Base-by-base conservation (phyloP, 1,140 invertebrate species). In the Bursaphelenchus mucronatus region DNA sequence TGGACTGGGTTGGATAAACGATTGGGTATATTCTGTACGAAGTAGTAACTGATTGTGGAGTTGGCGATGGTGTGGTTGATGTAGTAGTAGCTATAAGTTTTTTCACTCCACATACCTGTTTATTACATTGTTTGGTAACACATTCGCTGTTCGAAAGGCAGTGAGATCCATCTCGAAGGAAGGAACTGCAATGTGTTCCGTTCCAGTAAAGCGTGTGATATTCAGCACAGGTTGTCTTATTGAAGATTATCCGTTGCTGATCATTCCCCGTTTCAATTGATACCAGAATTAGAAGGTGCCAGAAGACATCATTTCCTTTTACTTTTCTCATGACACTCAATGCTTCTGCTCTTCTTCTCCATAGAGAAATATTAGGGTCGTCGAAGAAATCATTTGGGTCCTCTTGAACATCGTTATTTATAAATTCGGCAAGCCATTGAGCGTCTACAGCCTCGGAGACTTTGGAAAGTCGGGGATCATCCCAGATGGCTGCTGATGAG, bases 241-340 rank as follows among this genome's bases (percentile, higher is more conserved):
- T 30, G 30, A 30, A 3, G 30, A 30, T 30, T 30, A 30, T 30
- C 30, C 30, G 30, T 17, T 30, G 15, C 41, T 63, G 61, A 62
- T 63, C 61, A 21, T 54, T 6, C 17, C 61, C 63, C 13, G 13
- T 64, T 56, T 64, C 61, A 56, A 66, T 67, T 4, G 63, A 44
- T 13, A 66, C 63, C 62, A 67, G 43, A 62, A 67, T 19, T 11
- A 64, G 8, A 6, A 66, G 40, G 8, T 64, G 63, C 64, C 61
- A 64, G 52, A 64, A 66, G 15, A 57, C 53, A 17, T 57, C 15
- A 44, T 17, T 65, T 62, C 63, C 63, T 30, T 17, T 13, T 58
- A 65, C 11, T 8, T 45, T 17, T 13, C 61, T 13, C 13, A 63
- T 61, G 11, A 8, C 11, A 39, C 64, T 65, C 3, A 63, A 17